phyloP scores from a whole-genome alignment of 1,140 invertebrate species.

The Magallana gigas region DNA sequence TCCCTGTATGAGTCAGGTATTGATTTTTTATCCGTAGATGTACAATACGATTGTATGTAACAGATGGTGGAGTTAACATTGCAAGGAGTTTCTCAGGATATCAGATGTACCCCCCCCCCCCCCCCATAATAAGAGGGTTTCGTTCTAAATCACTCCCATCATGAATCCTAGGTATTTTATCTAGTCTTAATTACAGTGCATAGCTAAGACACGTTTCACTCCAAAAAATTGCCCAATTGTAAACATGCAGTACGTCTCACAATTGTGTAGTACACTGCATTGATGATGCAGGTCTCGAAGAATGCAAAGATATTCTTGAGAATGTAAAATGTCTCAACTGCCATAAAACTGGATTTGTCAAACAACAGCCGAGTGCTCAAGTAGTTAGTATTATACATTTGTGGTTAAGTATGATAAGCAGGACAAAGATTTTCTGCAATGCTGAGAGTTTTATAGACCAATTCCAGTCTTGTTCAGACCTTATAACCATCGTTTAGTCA shows the following conservation, averaged over 20 bases:
- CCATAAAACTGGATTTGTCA: background rate
- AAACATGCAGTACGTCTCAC: too few species aligned
- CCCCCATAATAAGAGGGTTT: too few species aligned
- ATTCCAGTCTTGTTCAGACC: background rate
- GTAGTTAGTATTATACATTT: background rate
- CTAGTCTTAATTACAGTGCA: too few species aligned
- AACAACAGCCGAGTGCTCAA: background rate
- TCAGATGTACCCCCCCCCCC: background rate
- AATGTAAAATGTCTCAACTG: background rate
- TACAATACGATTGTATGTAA: background rate
- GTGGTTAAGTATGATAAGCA: background rate
- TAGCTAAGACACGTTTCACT: too few species aligned
- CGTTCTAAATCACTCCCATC: too few species aligned
- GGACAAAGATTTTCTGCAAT: background rate
- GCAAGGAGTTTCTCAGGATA: background rate
- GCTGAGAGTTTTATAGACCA: background rate
- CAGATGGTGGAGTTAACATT: background rate
- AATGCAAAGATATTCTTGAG: background rate
- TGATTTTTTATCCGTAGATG: background rate
- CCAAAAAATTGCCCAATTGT: too few species aligned
- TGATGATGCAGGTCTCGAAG: too few species aligned
- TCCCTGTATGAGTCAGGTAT: constrained; percentile 16
- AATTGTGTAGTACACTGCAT: too few species aligned
- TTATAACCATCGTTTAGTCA: background rate
- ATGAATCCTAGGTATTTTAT: too few species aligned